Evolutionary conservation across 2,797 vertebrate species (phyloP).

Genomic region (Alouatta caraya): DNA sequence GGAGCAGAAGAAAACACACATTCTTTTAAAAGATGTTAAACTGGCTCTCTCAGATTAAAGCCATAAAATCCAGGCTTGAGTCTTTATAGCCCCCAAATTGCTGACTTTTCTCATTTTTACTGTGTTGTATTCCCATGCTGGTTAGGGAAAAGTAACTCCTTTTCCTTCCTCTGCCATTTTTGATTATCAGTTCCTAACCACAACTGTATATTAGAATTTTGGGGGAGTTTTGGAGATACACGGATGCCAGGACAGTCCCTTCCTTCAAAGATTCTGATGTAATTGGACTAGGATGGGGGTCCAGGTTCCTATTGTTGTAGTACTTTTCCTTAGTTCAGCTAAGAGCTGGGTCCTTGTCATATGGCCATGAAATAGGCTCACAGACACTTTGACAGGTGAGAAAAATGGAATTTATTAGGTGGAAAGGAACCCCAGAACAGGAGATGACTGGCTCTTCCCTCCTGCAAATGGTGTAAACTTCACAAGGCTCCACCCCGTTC

Average conservation of each 20-base stretch:
- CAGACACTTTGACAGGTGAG: background rate
- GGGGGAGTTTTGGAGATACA: background rate
- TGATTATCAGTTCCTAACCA: background rate
- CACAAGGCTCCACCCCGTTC: background rate
- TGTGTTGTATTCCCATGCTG: background rate
- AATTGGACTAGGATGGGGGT: background rate
- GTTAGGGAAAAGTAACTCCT: background rate
- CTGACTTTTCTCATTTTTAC: background rate
- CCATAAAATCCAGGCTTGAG: background rate
- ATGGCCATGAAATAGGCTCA: background rate
- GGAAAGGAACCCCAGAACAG: background rate
- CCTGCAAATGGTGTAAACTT: background rate
- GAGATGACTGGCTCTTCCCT: background rate
- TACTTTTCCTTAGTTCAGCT: too few relatives aligned
- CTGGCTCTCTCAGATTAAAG: background rate
- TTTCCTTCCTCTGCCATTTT: background rate
- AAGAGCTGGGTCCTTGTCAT: background rate
- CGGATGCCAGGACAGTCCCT: background rate
- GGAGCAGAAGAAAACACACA: background rate
- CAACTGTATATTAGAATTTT: background rate
- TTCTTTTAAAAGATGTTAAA: background rate
- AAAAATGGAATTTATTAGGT: background rate
- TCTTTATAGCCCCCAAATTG: background rate
- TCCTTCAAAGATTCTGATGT: background rate
- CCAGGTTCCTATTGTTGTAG: background rate